These are phyloP conservation scores for Ophion slaviceki DNA, from an alignment of 2,888 invertebrate species.

Conservation along the genomic window DNA sequence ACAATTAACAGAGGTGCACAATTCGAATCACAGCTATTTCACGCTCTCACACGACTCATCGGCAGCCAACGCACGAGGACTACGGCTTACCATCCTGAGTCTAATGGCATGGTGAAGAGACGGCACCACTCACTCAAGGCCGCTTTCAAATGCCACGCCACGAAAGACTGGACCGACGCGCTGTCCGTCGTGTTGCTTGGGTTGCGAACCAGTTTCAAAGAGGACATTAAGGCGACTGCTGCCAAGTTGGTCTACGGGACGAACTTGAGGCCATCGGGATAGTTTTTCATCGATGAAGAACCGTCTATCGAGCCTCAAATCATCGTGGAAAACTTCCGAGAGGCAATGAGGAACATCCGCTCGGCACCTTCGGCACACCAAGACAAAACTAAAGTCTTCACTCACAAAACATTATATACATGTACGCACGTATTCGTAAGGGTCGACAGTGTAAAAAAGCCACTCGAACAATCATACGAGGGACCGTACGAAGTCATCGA, in stretches of 20 bases:
- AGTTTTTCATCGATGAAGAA: slow-evolving; percentile 61
- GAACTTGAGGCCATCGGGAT: slow-evolving; percentile 56
- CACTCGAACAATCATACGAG: slow-evolving; percentile 69
- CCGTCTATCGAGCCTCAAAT: slow-evolving; percentile 27
- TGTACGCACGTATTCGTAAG: slow-evolving; percentile 64
- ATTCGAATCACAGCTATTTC: no score
- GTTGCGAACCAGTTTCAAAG: slow-evolving; percentile 68
- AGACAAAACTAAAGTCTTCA: no score
- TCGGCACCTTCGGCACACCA: no score
- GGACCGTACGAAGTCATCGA: slow-evolving; percentile 67
- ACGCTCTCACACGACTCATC: slow-evolving; percentile 37
- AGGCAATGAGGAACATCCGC: slow-evolving; percentile 38
- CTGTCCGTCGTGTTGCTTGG: slow-evolving; percentile 74
- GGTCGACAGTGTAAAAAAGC: slow-evolving; percentile 43
- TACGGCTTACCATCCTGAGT: slow-evolving; percentile 78
- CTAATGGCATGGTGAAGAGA: slow-evolving; percentile 81
- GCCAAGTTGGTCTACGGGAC: slow-evolving; percentile 63
- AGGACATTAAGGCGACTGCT: slow-evolving; percentile 47
- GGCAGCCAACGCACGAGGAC: slow-evolving; percentile 70
- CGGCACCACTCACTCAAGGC: slow-evolving; percentile 81
- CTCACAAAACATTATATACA: no score
- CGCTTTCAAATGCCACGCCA: slow-evolving; percentile 74
- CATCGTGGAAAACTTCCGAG: slow-evolving; percentile 57
- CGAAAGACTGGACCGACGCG: slow-evolving; percentile 48
- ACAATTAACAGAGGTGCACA: slow-evolving; percentile 56